These are phyloP conservation scores for Lycocerus yunnanus DNA, from an alignment of 2,888 invertebrate genomes.

Conservation along the genomic window DNA sequence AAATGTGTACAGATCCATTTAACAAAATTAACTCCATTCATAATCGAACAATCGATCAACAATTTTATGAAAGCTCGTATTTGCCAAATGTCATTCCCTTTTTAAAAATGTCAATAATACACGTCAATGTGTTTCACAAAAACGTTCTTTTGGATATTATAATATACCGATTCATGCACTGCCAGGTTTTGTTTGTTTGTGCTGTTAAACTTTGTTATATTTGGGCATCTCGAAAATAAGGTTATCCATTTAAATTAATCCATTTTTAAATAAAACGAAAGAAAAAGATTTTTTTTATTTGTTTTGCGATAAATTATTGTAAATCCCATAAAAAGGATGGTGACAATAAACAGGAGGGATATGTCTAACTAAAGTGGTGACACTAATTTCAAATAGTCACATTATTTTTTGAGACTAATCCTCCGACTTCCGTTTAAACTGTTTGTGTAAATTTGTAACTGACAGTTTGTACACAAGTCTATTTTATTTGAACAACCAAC, in stretches of 20 bases:
- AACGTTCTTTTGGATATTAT: neutral
- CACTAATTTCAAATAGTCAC: constrained; percentile 26
- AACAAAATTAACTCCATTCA: constrained; percentile 4
- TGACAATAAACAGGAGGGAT: neutral
- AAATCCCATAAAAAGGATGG: neutral
- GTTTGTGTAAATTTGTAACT: constrained; percentile 24
- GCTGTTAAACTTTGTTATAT: neutral
- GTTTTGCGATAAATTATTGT: neutral
- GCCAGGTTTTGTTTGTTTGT: neutral
- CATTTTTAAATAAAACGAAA: neutral
- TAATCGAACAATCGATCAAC: constrained; percentile 6
- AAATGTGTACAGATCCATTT: neutral
- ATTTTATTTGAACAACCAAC: constrained; percentile 19
- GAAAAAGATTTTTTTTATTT: neutral
- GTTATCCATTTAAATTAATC: too few relatives aligned
- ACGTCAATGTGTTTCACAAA: neutral
- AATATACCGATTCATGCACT: neutral
- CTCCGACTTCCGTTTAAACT: constrained; percentile 22
- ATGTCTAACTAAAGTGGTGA: constrained; percentile 8
- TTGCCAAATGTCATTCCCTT: neutral
- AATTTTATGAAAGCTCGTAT: neutral
- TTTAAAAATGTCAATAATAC: neutral
- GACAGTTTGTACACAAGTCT: constrained; percentile 27
- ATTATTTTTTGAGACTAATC: constrained; percentile 18
- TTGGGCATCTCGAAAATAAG: neutral